These are phyloP conservation scores for Tarsius wallacei DNA, from an alignment of 2,797 vertebrate species.

Conservation along the genomic window DNA sequence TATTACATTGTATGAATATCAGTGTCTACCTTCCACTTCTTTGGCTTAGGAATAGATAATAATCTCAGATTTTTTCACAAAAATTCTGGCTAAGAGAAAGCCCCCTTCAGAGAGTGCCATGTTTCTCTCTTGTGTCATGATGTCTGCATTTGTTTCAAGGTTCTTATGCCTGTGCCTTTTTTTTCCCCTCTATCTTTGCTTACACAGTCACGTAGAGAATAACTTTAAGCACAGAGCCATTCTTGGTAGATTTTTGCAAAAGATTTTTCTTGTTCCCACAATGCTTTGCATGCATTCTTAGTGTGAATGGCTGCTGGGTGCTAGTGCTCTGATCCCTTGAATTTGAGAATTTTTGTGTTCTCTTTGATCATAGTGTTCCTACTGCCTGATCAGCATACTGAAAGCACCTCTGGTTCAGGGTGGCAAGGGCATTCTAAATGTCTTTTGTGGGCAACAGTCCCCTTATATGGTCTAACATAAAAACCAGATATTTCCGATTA, in stretches of 20 bases:
- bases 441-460: conserved; percentile 5
- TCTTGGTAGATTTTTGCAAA: not conserved
- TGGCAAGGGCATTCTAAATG: not conserved
- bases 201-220: not conserved
- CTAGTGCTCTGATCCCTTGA: not conserved
- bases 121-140: not conserved
- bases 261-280: not conserved
- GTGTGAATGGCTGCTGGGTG: not conserved
- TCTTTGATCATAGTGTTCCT: not conserved
- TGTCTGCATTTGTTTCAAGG: not conserved
- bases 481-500: not conserved
- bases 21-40: not conserved
- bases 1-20: not conserved
- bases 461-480: not conserved
- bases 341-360: not conserved
- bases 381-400: not conserved
- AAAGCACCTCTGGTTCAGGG: not conserved
- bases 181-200: not conserved
- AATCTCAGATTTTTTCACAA: not conserved
- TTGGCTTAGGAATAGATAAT: not conserved
- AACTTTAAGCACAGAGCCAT: not conserved
- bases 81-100: not conserved
- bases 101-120: not conserved
- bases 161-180: not conserved
- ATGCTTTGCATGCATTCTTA: not conserved